Evolutionary conservation across 2,888 invertebrate genomes (phyloP), one percentile per base, ranked within the genome.

Genomic region (Clostera curtula): DNA sequence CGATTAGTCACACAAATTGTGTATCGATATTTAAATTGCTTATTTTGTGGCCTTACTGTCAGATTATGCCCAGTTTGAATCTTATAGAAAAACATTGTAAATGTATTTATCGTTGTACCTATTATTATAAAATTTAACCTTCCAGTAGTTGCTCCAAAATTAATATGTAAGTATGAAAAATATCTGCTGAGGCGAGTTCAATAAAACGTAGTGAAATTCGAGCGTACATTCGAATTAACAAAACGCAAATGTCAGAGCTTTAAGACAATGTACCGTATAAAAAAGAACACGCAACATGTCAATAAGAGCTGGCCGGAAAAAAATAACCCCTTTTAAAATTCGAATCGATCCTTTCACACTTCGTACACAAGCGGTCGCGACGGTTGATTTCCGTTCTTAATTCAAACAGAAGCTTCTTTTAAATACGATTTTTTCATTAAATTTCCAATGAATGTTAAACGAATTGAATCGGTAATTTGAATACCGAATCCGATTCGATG

Each of bases 261-360:
- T 49, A 49, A 63, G 56, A 60, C 55, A 57, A 54, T 51, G 37
- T 28, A 30, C 46, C 56, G 53, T 47, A 17, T 46, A 56, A 53
- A 62, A 65, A 62, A 62, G 50, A 56, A 62, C 58, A 64, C 62
- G 65, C 56, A 65, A 67, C 69, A 74, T 73, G 68, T 72, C 74
- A 71, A 76, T 76, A 76, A 64, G 57, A 61, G 52, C 58, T 36
- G 56, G 45, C 54, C 50, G 56, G 47, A 58, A 64, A 70, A 68
- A 71, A 70, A 58, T 53, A 54, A 56, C 61, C 65, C 71, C 56
- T 68, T 72, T 69, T 57, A 54, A 57, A 65, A 55, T 68, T 62
- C 66, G 68, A 77, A 82, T 82, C 82, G 74, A 82, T 80, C 73
- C 73, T 70, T 76, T 82, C 80, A 82, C 82, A 83, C 82, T 82